Percentiles rank a stretch among this genome's conserved stretches.
Evolutionary conservation across 1,140 invertebrate species (phyloP).

Genomic region (Hyles vespertilio): DNA sequence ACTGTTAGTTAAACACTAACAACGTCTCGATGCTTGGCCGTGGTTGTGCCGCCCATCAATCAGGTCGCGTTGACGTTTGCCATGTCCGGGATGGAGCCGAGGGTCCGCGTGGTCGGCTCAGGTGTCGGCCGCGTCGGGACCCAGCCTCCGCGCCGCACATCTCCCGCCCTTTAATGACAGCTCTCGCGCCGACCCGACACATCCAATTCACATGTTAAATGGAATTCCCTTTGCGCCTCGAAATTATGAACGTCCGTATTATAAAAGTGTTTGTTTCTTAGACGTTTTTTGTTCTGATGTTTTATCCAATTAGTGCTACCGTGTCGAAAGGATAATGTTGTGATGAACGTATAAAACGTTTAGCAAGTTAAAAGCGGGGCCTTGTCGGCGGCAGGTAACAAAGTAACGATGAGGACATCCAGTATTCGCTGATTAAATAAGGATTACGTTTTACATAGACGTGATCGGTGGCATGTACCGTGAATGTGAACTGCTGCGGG

Average conservation of each 20-base stretch:
- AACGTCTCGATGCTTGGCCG: constrained; percentile 41
- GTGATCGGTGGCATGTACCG: not conserved
- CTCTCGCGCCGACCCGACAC: constrained; percentile 52
- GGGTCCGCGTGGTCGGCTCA: not conserved
- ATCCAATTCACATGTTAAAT: constrained; percentile 75
- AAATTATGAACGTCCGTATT: constrained; percentile 63
- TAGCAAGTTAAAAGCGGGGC: constrained; percentile 62
- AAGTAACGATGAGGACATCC: constrained; percentile 26
- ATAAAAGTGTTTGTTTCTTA: constrained; percentile 74
- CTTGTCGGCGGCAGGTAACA: constrained; percentile 33
- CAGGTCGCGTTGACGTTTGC: constrained; percentile 24
- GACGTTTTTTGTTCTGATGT: constrained; percentile 62
- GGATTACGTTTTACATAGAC: too few relatives aligned
- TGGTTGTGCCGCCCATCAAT: constrained; percentile 56
- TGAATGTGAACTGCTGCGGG: not conserved
- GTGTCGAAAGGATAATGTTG: constrained; percentile 74
- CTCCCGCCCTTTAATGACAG: constrained; percentile 51
- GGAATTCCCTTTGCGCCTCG: constrained; percentile 67
- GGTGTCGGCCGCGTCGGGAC: not conserved
- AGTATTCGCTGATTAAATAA: constrained; percentile 2
- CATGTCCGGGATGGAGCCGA: too few relatives aligned
- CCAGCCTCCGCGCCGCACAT: not conserved
- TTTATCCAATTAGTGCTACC: constrained; percentile 75
- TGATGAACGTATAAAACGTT: constrained; percentile 66
- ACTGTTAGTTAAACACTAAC: constrained; percentile 70